Conservation (phyloP, 2,113 vertebrate genomes). For the Ibidorhyncha struthersii region DNA sequence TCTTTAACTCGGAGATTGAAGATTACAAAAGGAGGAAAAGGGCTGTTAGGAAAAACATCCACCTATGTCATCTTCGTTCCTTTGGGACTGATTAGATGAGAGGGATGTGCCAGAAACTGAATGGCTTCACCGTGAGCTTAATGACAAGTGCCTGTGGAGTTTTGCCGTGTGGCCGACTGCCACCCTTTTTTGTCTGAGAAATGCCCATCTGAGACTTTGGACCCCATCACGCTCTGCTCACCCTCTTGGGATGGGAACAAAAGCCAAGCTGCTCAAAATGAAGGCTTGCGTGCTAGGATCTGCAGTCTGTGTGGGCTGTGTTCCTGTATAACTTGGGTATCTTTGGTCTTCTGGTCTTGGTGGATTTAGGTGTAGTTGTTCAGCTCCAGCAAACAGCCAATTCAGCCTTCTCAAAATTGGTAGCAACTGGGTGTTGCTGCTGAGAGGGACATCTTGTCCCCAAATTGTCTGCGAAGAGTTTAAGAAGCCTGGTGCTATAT, state of each 20-base stretch:
- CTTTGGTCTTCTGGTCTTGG: not conserved
- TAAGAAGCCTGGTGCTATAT: not conserved
- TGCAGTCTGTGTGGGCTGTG: not conserved
- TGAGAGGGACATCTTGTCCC: not conserved
- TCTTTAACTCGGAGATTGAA: not conserved
- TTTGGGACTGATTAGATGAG: not conserved
- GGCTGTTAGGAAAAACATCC: not conserved
- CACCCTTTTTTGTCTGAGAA: not conserved
- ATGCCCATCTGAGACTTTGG: not conserved
- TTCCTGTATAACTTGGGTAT: not conserved
- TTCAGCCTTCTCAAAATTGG: not conserved
- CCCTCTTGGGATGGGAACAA: not conserved
- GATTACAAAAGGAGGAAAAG: not conserved
- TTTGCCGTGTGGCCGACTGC: not conserved
- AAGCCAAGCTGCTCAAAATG: not conserved
- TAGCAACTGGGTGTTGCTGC: not conserved
- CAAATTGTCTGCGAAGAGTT: not conserved
- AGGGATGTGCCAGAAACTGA: not conserved
- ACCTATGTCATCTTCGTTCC: not conserved
- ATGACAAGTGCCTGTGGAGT: accelerated
- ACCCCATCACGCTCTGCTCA: not conserved
- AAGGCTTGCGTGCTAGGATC: not conserved
- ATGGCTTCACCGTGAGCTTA: not conserved
- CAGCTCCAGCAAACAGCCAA: not conserved
- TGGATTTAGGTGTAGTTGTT: not conserved